phyloP scores from a whole-genome alignment of 53 echinoderm and acorn worm genomes.

The Echinarachnius parma region DNA sequence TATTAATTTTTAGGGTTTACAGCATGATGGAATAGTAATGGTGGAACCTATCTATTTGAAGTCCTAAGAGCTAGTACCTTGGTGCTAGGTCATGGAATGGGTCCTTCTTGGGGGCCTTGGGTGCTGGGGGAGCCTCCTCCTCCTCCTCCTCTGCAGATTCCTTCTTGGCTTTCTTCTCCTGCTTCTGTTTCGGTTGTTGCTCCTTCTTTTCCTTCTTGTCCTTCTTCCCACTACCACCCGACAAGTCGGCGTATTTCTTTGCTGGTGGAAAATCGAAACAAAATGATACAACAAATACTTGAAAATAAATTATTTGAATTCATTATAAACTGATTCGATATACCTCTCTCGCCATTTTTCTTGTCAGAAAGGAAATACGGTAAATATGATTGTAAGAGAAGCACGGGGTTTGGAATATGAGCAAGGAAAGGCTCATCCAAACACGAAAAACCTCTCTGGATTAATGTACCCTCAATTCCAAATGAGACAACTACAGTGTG shows the following conservation, averaged over 20 bases:
- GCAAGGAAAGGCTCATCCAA: no score
- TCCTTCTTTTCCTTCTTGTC: slow-evolving; percentile 72
- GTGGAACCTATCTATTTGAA: no score
- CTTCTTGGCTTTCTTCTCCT: slow-evolving; percentile 44
- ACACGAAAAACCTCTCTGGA: slow-evolving; percentile 49
- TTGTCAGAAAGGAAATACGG: no score
- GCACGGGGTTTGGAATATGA: no score
- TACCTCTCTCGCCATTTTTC: no score
- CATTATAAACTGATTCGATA: no score
- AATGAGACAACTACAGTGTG: neutral
- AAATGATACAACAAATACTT: no score
- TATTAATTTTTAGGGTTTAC: no score
- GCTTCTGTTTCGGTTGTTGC: slow-evolving; percentile 42
- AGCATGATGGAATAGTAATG: no score
- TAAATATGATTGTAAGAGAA: no score
- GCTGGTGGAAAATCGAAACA: slow-evolving; percentile 59
- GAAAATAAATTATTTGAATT: no score
- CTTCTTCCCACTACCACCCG: slow-evolving; percentile 62
- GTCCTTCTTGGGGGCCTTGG: slow-evolving; percentile 67
- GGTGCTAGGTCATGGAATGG: slow-evolving; percentile 61
- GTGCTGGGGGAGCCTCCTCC: slow-evolving; percentile 32
- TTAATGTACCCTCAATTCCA: slow-evolving; percentile 47
- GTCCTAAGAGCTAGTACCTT: no score
- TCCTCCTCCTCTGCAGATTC: slow-evolving; percentile 46
- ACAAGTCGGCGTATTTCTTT: slow-evolving; percentile 76